Evolutionary conservation across 2,113 vertebrate genomes (phyloP), one percentile per base, ranked within the genome.

Genomic region (Romanogobio albipinnatus): DNA sequence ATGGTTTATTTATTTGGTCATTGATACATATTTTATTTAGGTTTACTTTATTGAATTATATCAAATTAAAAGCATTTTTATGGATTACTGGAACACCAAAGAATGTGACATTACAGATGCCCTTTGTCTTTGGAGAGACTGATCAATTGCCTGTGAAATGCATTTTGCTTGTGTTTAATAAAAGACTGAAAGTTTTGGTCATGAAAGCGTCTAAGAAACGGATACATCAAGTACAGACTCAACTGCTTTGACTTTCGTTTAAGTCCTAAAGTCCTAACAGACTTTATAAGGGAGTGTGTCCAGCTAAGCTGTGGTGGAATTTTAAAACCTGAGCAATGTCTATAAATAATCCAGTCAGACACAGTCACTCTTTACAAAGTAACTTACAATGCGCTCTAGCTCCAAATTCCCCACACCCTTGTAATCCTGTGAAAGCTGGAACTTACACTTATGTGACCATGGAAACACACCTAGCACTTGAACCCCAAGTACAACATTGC

Each of bases 161-260:
- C 82, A 80, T 49, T 86, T 85, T 87, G 83, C 86, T 53, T 13
- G 51, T 89, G 56, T 70, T 76, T 15, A 91, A 93, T 92, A 93
- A 94, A 76, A 81, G 53, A 79, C 66, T 81, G 47, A 51, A 85
- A 83, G 26, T 73, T 39, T 47, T 84, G 88, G 86, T 90, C 83
- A 86, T 89, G 56, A 84, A 81, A 92, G 87, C 51, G 56, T 79
- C 81, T 68, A 82, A 82, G 6, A 75, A 62, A 64, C 71, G 17
- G n/a, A 56, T 11, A 61, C 26, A 10, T 64, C 13, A 73, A 39
- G n/a, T 68, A 22, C 47, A 75, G 29, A 79, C 33, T 80, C 51
- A 36, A 56, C 45, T 66, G 14, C 45, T 62, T 75, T 73, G 47
- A 10, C 66, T 24, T 49, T 78, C 24, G 22, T 26, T 51, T 22